phyloP scores from a whole-genome alignment of 2,113 vertebrate genomes.

The Nibea albiflora region DNA sequence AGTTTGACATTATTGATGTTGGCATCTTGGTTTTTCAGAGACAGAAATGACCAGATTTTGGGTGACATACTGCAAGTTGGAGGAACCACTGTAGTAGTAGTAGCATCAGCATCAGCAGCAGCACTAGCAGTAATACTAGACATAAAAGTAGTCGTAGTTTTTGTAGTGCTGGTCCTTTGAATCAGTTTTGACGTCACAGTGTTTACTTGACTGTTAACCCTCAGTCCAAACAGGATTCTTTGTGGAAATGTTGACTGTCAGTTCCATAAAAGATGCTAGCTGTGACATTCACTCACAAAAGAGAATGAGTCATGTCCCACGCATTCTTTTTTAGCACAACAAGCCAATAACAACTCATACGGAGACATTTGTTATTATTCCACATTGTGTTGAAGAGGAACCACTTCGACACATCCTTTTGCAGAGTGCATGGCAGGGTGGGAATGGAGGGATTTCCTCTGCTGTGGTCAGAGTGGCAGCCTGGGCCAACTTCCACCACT shows the following conservation, averaged over 20 bases:
- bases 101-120: not conserved
- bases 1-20: too few relatives aligned
- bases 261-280: slow-evolving; percentile 6
- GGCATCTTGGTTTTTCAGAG: too few relatives aligned
- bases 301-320: slow-evolving; percentile 24
- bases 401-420: slow-evolving; percentile 18
- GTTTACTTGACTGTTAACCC: not conserved
- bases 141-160: not conserved
- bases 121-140: not conserved
- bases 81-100: not conserved
- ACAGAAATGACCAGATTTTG: too few relatives aligned
- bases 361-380: slow-evolving; percentile 15
- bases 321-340: slow-evolving; percentile 9
- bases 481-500: slow-evolving; percentile 10
- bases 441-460: slow-evolving; percentile 8
- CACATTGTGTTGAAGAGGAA: slow-evolving; percentile 12
- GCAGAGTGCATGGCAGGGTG: not conserved
- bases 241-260: slow-evolving; percentile 40
- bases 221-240: slow-evolving; percentile 21
- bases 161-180: not conserved
- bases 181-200: slow-evolving; percentile 27
- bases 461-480: not conserved
- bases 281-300: slow-evolving; percentile 12
- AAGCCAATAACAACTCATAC: slow-evolving; percentile 17
- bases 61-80: too few relatives aligned